Base-by-base conservation (phyloP, 2,797 vertebrate species). In the Loriculus beryllinus region DNA sequence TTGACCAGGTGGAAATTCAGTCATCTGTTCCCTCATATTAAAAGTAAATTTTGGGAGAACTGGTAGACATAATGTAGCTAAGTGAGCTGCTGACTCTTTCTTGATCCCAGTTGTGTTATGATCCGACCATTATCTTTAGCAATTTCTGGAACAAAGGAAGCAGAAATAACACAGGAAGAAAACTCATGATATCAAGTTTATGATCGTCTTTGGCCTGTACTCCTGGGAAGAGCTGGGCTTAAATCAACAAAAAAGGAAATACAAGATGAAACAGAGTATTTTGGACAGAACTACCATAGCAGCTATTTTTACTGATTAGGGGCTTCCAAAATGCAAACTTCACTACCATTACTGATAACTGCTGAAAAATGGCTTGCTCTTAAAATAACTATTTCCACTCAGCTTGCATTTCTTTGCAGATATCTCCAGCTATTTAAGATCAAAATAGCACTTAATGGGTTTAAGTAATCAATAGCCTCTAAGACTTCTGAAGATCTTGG, bases 391-490 rank as follows among this genome's bases (percentile, higher is more conserved):
- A 9, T 90, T 86, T 67, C 87, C 35, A 12, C 85, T 92, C 64
- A 63, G 75, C 67, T 75, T 42, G 72, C 68, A 48, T 57, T n/a
- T 81, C 63, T 52, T 64, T 95, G 93, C 86, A 95, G 94, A 68
- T 97, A 98, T 97, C 94, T 97, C 95, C 95, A 96, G 97, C 95
- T 96, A 82, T 96, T 93, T 84, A 88, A 95, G 97, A 97, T 97
- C 97, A 96, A 98, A 98, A 97, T 94, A 93, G 88, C 96, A 65
- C 93, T 96, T 97, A 98, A 98, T 98, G 98, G 98, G 93, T 98
- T 97, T 97, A 95, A 96, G 96, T 95, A 96, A 98, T 99, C 98
- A 97, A 98, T 99, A 98, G 90, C 97, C 96, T 95, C 97, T 96
- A 98, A 98, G 98, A 97, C 91, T 97, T 97, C 96, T 97, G 95